A percentile compares a stretch with the other conserved stretches of the same genome.
These are phyloP conservation scores for Lasioglossum baleicum DNA, from an alignment of 1,140 invertebrate genomes.

Conservation along the genomic window DNA sequence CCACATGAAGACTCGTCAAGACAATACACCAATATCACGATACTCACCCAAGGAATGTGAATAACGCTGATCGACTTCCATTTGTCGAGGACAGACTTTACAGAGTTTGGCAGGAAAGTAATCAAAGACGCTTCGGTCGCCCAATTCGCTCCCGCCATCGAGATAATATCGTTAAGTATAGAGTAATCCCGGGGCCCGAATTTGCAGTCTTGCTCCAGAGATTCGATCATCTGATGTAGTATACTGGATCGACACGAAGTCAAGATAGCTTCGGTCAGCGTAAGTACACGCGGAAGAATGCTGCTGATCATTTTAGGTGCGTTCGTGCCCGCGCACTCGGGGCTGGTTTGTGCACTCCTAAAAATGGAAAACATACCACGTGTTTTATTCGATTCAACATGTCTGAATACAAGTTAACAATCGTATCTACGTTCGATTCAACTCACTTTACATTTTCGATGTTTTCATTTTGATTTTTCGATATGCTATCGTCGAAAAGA, in stretches of 20 bases:
- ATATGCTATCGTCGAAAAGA: conserved; percentile 81
- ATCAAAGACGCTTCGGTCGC: conserved; percentile 81
- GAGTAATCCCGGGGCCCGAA: conserved; percentile 80
- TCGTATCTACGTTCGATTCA: neutral
- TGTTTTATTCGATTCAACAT: too few relatives aligned
- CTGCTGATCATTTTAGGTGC: conserved; percentile 80
- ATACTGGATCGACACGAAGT: conserved; percentile 79
- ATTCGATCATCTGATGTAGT: conserved; percentile 81
- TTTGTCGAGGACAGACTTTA: conserved; percentile 83
- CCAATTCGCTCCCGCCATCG: conserved; percentile 82
- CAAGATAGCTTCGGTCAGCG: conserved; percentile 82
- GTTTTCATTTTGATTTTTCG: conserved; percentile 69
- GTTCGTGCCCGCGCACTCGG: conserved; percentile 64
- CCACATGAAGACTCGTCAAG: too few relatives aligned
- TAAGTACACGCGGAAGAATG: conserved; percentile 83
- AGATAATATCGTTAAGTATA: conserved; percentile 82
- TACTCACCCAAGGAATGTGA: conserved; percentile 79
- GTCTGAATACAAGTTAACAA: too few relatives aligned
- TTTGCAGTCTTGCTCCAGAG: conserved; percentile 77
- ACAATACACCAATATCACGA: too few relatives aligned
- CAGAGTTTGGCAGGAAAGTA: conserved; percentile 81
- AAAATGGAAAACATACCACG: neutral
- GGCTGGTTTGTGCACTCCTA: conserved; percentile 57
- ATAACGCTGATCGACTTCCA: conserved; percentile 82
- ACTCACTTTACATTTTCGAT: conserved; percentile 68